Percentiles rank a stretch among this genome's conserved stretches.
Conservation (phyloP, 2,797 vertebrate species). For the Crenuchus spilurus region DNA sequence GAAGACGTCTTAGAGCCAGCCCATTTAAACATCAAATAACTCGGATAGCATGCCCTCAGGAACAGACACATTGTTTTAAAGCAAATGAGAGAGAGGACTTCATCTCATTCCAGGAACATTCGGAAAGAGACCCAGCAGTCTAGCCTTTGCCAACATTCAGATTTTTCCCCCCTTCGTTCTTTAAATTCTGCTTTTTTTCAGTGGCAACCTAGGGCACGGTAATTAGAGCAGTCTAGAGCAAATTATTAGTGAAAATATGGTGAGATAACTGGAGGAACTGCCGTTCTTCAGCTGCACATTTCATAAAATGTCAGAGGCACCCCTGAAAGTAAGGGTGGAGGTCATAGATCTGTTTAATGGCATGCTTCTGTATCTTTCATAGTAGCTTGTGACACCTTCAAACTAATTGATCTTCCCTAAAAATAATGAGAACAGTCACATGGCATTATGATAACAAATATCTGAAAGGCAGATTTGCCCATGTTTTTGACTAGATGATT, state of each 20-base stretch:
- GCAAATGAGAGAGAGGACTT: slow-evolving; percentile 59
- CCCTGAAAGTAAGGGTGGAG: slow-evolving; percentile 9
- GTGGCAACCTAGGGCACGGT: slow-evolving; percentile 10
- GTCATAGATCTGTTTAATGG: slow-evolving; percentile 8
- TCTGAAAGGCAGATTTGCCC: no score
- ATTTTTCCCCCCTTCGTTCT: slow-evolving; percentile 32
- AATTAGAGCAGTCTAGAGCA: slow-evolving; percentile 26
- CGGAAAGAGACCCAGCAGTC: slow-evolving; percentile 53
- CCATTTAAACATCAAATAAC: slow-evolving; percentile 74
- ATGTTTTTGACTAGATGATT: neutral
- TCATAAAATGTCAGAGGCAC: slow-evolving; percentile 29
- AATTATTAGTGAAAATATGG: slow-evolving; percentile 24
- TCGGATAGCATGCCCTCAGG: slow-evolving; percentile 66
- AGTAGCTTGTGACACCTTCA: neutral
- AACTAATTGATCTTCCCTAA: neutral
- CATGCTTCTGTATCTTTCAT: neutral
- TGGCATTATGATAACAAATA: neutral
- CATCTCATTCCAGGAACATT: slow-evolving; percentile 56
- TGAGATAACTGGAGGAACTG: slow-evolving; percentile 19
- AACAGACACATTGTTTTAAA: slow-evolving; percentile 70
- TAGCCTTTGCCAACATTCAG: slow-evolving; percentile 45
- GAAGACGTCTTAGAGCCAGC: slow-evolving; percentile 65
- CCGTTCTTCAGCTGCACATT: slow-evolving; percentile 15
- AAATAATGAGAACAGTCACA: neutral
- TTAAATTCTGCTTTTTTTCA: slow-evolving; percentile 42